Conservation (phyloP, 2,113 vertebrate genomes). For the Chiloscyllium plagiosum region DNA sequence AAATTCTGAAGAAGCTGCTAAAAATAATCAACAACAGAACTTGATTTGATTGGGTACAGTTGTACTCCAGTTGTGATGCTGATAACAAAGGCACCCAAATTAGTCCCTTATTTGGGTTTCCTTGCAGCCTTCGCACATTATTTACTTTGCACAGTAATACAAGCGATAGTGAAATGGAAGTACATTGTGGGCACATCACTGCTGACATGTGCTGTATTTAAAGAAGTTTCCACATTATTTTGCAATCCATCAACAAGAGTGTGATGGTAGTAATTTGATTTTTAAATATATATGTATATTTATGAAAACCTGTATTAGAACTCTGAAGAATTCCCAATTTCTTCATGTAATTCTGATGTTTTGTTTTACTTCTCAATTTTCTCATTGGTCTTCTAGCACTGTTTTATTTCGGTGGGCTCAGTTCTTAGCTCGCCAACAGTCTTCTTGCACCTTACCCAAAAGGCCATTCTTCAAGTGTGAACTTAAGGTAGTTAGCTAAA, state of each 20-base stretch:
- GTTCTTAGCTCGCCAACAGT: not conserved
- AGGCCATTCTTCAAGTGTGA: not conserved
- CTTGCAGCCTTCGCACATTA: not conserved
- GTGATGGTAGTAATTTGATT: not conserved
- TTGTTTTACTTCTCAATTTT: not conserved
- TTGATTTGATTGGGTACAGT: not conserved
- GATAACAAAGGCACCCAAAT: not conserved
- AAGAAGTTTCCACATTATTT: not conserved
- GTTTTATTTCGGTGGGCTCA: not conserved
- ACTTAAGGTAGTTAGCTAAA: not conserved
- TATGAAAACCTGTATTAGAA: not conserved
- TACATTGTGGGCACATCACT: not conserved
- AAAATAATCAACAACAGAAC: not conserved
- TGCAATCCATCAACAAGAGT: no score
- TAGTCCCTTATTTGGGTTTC: not conserved
- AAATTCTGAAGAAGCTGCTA: not conserved
- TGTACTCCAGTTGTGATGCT: not conserved
- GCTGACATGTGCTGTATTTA: not conserved
- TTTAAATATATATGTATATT: no score
- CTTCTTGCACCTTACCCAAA: not conserved
- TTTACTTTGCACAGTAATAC: no score
- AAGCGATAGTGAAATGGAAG: not conserved
- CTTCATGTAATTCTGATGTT: not conserved
- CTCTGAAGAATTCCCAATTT: not conserved
- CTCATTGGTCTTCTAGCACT: not conserved